These are phyloP conservation scores for Stictocephala bisonia DNA, from an alignment of 2,888 invertebrate species.

Conservation along the genomic window DNA sequence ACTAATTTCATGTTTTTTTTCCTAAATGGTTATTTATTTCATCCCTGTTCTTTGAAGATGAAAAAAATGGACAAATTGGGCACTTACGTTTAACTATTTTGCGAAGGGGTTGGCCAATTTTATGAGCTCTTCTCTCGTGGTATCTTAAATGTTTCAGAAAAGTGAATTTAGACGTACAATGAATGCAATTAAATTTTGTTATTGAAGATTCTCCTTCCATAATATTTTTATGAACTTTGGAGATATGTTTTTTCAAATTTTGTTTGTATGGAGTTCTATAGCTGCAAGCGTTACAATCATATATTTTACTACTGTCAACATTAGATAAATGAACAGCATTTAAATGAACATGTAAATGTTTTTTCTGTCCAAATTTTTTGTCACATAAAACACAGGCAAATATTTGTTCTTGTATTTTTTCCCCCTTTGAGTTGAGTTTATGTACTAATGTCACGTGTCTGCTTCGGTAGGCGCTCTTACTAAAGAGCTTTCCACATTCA, in stretches of 20 bases:
- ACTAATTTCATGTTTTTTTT: not conserved
- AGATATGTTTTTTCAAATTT: not conserved
- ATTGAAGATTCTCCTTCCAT: not conserved
- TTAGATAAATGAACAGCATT: not conserved
- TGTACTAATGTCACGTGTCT: constrained; percentile 6
- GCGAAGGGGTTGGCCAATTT: not conserved
- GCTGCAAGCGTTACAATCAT: not conserved
- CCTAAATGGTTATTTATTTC: constrained; percentile 15
- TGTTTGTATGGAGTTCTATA: not conserved
- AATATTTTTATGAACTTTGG: not conserved
- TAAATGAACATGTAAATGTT: not conserved
- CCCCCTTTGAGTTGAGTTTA: not conserved
- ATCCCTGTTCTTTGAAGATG: not conserved
- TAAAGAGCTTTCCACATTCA: too few species aligned
- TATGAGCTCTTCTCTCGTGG: not conserved
- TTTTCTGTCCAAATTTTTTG: not conserved
- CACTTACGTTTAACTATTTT: not conserved
- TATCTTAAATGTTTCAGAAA: not conserved
- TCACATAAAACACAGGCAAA: constrained; percentile 19
- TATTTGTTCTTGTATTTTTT: not conserved
- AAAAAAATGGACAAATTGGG: not conserved
- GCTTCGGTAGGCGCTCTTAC: not conserved
- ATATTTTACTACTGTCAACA: not conserved
- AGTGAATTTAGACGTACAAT: not conserved
- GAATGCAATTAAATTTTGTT: constrained; percentile 17